A percentile compares a stretch with the other conserved stretches of the same genome.
Evolutionary conservation across 1,140 invertebrate genomes (phyloP).

Genomic region (Dreissena rostriformis): DNA sequence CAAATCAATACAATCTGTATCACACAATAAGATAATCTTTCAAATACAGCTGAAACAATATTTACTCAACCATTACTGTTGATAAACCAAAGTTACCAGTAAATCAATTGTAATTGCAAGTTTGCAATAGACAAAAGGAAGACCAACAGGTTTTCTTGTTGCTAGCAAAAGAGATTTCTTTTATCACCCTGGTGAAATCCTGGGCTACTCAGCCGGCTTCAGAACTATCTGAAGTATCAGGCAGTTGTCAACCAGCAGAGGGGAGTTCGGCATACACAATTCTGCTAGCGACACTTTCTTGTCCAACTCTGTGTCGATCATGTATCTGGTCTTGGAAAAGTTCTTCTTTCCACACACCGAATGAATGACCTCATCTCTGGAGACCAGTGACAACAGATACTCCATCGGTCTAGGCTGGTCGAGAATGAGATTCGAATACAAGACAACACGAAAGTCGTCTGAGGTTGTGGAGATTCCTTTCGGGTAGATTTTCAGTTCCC

Average conservation of each 20-base stretch:
- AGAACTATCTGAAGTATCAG: slow-evolving; percentile 75
- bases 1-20: too few species aligned
- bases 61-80: too few species aligned
- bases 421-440: slow-evolving; percentile 80
- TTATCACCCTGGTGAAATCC: too few species aligned
- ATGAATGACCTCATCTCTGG: slow-evolving; percentile 77
- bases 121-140: too few species aligned
- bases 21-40: too few species aligned
- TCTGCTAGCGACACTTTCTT: slow-evolving; percentile 76
- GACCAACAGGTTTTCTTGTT: too few species aligned
- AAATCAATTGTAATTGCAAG: too few species aligned
- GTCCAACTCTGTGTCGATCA: slow-evolving; percentile 78
- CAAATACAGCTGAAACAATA: too few species aligned
- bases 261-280: slow-evolving; percentile 68
- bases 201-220: slow-evolving; percentile 71
- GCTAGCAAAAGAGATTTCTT: too few species aligned
- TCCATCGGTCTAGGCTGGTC: slow-evolving; percentile 81
- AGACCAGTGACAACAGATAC: slow-evolving; percentile 80
- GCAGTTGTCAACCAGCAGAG: slow-evolving; percentile 71
- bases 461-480: slow-evolving; percentile 72
- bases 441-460: slow-evolving; percentile 77
- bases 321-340: slow-evolving; percentile 81
- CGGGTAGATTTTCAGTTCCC: slow-evolving; percentile 80
- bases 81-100: too few species aligned
- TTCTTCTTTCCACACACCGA: slow-evolving; percentile 80